Percentiles rank a stretch among this genome's conserved stretches.
Evolutionary conservation across 2,888 invertebrate species (phyloP).

Genomic region (Venustoraphidia nigricollis): DNA sequence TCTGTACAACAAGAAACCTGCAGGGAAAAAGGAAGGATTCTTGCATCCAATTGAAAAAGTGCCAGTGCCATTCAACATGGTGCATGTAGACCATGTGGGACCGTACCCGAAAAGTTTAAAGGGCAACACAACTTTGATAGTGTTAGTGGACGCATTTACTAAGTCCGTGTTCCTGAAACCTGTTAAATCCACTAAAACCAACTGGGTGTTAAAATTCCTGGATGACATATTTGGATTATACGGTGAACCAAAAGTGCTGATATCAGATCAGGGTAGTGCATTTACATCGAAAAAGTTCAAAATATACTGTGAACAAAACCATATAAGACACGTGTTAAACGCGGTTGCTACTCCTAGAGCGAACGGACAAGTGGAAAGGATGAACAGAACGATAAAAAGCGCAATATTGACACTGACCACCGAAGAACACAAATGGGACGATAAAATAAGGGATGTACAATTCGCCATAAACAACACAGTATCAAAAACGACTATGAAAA

Average conservation of each 20-base stretch:
- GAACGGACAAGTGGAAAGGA: too few species aligned
- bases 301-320: too few species aligned
- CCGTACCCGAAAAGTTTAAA: slow-evolving; percentile 20
- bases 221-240: neutral
- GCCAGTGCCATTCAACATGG: slow-evolving; percentile 21
- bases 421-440: too few species aligned
- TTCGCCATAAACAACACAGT: too few species aligned
- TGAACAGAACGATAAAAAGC: too few species aligned
- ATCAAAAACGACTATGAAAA: too few species aligned
- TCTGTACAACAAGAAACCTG: too few species aligned
- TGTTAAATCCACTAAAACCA: slow-evolving; percentile 16
- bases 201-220: slow-evolving; percentile 14
- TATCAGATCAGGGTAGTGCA: neutral
- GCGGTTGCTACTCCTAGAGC: too few species aligned
- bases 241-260: neutral
- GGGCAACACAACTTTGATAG: slow-evolving; percentile 19
- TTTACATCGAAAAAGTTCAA: neutral
- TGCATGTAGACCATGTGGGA: slow-evolving; percentile 25
- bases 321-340: too few species aligned
- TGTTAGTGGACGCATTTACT: slow-evolving; percentile 21
- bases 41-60: slow-evolving; percentile 24
- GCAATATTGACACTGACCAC: too few species aligned
- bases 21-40: too few species aligned
- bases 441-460: too few species aligned
- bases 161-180: slow-evolving; percentile 19